These are phyloP conservation scores for Antheraea yamamai DNA, from an alignment of 2,888 invertebrate genomes.

Conservation along the genomic window DNA sequence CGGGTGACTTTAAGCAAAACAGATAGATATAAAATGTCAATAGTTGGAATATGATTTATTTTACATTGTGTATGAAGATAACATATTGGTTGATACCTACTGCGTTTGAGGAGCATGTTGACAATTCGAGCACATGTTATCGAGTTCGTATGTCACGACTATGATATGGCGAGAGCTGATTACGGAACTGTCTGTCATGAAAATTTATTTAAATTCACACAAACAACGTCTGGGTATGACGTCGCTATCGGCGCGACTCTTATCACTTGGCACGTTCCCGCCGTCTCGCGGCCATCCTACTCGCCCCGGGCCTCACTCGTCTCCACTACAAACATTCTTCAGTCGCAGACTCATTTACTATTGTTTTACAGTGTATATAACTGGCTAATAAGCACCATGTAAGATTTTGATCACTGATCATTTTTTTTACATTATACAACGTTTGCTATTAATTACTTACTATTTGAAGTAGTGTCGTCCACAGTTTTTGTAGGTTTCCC, in stretches of 20 bases:
- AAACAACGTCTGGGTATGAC: constrained; percentile 83
- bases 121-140: constrained; percentile 51
- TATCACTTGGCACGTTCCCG: constrained; percentile 82
- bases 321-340: constrained; percentile 64
- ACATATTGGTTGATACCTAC: constrained; percentile 32
- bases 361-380: constrained; percentile 24
- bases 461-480: constrained; percentile 79
- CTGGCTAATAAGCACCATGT: constrained; percentile 7
- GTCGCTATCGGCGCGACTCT: constrained; percentile 81
- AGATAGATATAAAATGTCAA: constrained; percentile 5
- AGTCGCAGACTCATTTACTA: constrained; percentile 48
- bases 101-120: constrained; percentile 42
- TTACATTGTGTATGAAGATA: constrained; percentile 8
- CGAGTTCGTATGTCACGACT: constrained; percentile 71
- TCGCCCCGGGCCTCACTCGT: constrained; percentile 66
- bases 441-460: constrained; percentile 50
- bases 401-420: constrained; percentile 8
- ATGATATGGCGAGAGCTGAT: constrained; percentile 75
- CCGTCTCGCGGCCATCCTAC: constrained; percentile 72
- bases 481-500: constrained; percentile 73
- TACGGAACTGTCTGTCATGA: constrained; percentile 82
- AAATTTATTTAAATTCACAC: constrained; percentile 82
- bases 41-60: not conserved
- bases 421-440: constrained; percentile 4
- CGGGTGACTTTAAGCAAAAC: not conserved